These are phyloP conservation scores for Agraylea sexmaculata DNA, from an alignment of 1,140 invertebrate genomes.

Conservation along the genomic window DNA sequence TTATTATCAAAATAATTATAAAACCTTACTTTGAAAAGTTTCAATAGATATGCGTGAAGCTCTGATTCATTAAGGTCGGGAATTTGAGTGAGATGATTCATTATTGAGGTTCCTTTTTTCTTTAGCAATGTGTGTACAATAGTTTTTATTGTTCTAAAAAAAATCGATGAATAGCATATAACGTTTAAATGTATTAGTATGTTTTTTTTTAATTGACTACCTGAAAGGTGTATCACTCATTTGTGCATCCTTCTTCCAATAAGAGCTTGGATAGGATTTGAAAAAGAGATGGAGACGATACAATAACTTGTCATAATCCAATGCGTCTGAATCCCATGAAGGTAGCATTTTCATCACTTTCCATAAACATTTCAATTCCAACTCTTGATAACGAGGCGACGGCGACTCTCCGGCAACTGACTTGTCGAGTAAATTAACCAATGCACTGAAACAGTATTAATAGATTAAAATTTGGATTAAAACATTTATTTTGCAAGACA, in stretches of 20 bases:
- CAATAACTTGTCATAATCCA: constrained; percentile 71
- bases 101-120: constrained; percentile 60
- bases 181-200: no score
- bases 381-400: constrained; percentile 59
- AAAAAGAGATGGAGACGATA: constrained; percentile 80
- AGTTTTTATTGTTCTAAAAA: constrained; percentile 75
- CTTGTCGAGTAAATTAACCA: constrained; percentile 36
- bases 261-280: constrained; percentile 66
- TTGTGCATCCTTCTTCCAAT: constrained; percentile 59
- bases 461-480: constrained; percentile 14
- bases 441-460: constrained; percentile 25
- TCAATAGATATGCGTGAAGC: constrained; percentile 65
- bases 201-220: no score
- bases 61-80: constrained; percentile 71
- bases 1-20: constrained; percentile 13
- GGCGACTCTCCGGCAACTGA: constrained; percentile 36
- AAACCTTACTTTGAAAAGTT: constrained; percentile 54
- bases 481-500: constrained; percentile 8
- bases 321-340: constrained; percentile 57
- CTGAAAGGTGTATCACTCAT: constrained; percentile 58
- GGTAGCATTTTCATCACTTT: constrained; percentile 71
- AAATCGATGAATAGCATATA: constrained; percentile 56
- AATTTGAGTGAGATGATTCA: constrained; percentile 67
- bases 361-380: constrained; percentile 83
- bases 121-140: constrained; percentile 76